Conservation (phyloP, 2,888 invertebrate genomes). For the Elmis aenea region DNA sequence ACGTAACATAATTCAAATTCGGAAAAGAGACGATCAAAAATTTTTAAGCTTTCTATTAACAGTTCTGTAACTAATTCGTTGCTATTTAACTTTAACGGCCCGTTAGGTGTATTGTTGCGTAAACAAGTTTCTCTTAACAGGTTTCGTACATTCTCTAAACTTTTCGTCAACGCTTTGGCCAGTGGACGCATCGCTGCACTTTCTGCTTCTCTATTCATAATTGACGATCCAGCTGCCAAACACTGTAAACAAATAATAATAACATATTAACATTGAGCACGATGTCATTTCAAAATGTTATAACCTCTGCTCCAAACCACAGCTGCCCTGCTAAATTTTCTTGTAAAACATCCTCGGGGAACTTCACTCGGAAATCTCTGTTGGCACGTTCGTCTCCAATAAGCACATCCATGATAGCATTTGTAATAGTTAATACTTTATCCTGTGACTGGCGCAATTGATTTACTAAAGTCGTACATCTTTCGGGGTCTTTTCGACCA, state of each 20-base stretch:
- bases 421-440: constrained; percentile 86
- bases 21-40: constrained; percentile 91
- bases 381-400: constrained; percentile 81
- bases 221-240: constrained; percentile 95
- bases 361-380: constrained; percentile 94
- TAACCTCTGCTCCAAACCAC: constrained; percentile 98
- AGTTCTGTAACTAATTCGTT: constrained; percentile 67
- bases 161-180: constrained; percentile 94
- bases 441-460: constrained; percentile 91
- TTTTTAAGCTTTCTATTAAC: constrained; percentile 75
- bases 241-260: constrained; percentile 59
- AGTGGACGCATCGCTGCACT: constrained; percentile 94
- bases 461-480: constrained; percentile 93
- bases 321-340: constrained; percentile 97
- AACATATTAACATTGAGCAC: neutral
- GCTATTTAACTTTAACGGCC: constrained; percentile 51
- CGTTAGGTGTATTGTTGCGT: constrained; percentile 58
- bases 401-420: constrained; percentile 91
- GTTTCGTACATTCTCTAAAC: constrained; percentile 87
- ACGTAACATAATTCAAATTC: constrained; percentile 98
- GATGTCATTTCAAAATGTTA: neutral
- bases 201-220: constrained; percentile 94
- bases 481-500: constrained; percentile 95
- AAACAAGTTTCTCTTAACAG: constrained; percentile 84
- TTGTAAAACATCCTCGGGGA: constrained; percentile 97